phyloP scores from a whole-genome alignment of 2,113 vertebrate genomes.

The Chaetorhynchus papuensis region DNA sequence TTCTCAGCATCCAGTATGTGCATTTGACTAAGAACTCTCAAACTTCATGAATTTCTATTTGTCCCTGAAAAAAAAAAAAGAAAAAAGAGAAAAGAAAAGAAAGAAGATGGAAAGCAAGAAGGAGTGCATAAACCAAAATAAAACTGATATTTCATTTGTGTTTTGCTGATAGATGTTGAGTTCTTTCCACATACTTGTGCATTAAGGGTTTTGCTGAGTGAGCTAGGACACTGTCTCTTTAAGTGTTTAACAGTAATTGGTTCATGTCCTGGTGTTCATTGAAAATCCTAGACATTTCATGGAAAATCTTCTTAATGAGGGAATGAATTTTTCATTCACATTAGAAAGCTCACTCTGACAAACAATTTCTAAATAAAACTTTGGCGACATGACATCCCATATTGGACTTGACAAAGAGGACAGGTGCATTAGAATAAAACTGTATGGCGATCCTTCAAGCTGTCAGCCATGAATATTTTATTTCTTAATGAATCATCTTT shows the following conservation, averaged over 20 bases:
- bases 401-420: slow-evolving; percentile 98
- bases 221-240: slow-evolving; percentile 75
- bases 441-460: slow-evolving; percentile 95
- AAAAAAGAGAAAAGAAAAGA: background rate
- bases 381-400: slow-evolving; percentile 90
- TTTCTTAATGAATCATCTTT: slow-evolving; percentile 91
- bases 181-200: slow-evolving; percentile 59
- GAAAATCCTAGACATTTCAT: slow-evolving; percentile 87
- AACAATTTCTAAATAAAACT: slow-evolving; percentile 93
- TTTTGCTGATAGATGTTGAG: slow-evolving; percentile 52
- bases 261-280: slow-evolving; percentile 84
- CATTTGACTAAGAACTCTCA: background rate
- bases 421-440: slow-evolving; percentile 98
- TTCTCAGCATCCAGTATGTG: background rate
- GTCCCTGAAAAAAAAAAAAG: background rate
- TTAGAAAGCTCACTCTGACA: slow-evolving; percentile 85
- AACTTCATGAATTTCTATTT: background rate
- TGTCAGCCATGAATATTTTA: slow-evolving; percentile 96
- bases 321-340: slow-evolving; percentile 95
- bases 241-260: slow-evolving; percentile 92
- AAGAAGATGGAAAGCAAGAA: background rate
- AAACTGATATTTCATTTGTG: slow-evolving; percentile 63
- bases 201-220: slow-evolving; percentile 73
- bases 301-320: slow-evolving; percentile 89
- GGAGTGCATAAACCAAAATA: slow-evolving; percentile 11